phyloP scores from a whole-genome alignment of 1,140 invertebrate genomes.

The Anastatus disparis region DNA sequence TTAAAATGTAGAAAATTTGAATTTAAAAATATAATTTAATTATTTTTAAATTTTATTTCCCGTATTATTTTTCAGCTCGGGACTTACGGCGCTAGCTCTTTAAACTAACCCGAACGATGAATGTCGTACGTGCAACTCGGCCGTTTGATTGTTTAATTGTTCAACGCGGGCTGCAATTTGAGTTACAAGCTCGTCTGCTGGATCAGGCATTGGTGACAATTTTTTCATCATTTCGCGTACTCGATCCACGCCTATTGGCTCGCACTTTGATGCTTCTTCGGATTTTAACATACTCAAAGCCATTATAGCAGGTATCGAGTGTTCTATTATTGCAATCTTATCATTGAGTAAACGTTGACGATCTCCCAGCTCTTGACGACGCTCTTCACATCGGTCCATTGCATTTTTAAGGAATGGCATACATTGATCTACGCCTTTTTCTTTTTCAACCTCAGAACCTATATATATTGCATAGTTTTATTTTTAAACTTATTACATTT shows the following conservation, averaged over 20 bases:
- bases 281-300: conserved; percentile 50
- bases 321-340: conserved; percentile 58
- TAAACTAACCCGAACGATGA: conserved; percentile 49
- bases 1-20: no score
- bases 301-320: conserved; percentile 56
- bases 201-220: conserved; percentile 49
- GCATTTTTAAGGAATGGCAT: background rate
- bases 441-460: no score
- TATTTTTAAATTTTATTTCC: no score
- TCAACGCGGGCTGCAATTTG: conserved; percentile 44
- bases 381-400: conserved; percentile 42
- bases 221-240: conserved; percentile 51
- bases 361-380: conserved; percentile 48
- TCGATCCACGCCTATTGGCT: background rate
- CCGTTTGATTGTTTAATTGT: conserved; percentile 49
- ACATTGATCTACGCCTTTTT: no score
- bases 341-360: conserved; percentile 49
- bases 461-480: no score
- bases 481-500: no score
- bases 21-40: no score
- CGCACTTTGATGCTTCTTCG: background rate
- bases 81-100: no score
- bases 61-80: no score
- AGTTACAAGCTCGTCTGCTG: conserved; percentile 51
- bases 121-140: conserved; percentile 61